Base-by-base conservation (phyloP, 2,888 invertebrate genomes). In the Pediacus dermestoides region DNA sequence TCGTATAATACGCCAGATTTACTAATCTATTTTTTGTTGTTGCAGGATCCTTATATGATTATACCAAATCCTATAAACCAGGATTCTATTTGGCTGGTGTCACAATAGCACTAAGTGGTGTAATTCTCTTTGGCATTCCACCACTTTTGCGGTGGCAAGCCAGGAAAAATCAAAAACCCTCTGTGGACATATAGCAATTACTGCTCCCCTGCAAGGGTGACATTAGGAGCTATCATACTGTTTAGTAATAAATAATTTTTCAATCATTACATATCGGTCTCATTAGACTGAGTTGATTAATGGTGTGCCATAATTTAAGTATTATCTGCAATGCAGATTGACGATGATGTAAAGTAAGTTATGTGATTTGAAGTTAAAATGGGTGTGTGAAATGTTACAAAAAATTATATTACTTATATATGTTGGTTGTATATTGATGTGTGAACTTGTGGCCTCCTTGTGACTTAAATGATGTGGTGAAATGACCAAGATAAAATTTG, bases 11-110 rank as follows among this genome's bases (percentile, higher is more conserved):
- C n/a, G n/a, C n/a, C n/a, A n/a, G n/a, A n/a, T n/a, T n/a, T n/a
- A n/a, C n/a, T n/a, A n/a, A n/a, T n/a, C n/a, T n/a, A n/a, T n/a
- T 30, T 33, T 35, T 45, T 40, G 50, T 46, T 47, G 50, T 74
- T 72, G 40, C 70, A 91, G 95, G 95, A 39, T 84, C 80, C 76
- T 70, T 96, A 37, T 89, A 78, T 60, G 96, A 96, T 62, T 69
- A 74, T 8, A 75, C 83, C 3, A 54, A 74, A 2, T 86, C 88
- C 9, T 95, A 93, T 72, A 77, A 87, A 57, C 85, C 88, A 9
- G 91, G 88, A 1, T 99, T 97, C 71, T 80, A 83, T 55, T 74
- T 94, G 42, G 89, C 93, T 11, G 97, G 97, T 3, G 70, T 78
- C 1, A 81, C 88, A 63, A 89, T 96, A 40, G 83, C 87, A 2